Evolutionary conservation across 2,888 invertebrate species (phyloP).

Genomic region (Conus canariensis): DNA sequence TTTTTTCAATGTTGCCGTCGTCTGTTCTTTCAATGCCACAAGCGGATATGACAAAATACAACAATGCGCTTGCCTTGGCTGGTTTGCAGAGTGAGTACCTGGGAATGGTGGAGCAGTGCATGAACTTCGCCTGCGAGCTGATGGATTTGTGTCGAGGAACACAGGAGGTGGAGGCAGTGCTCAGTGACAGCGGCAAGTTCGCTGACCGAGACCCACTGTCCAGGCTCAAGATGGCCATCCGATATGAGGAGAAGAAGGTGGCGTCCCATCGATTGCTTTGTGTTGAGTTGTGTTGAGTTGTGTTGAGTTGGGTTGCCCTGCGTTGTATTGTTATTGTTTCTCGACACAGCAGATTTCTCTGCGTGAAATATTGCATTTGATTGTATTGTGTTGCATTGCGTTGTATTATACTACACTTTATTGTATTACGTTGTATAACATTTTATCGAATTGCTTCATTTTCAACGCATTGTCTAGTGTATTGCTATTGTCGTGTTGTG

Average conservation of each 20-base stretch:
- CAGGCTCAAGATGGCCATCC: constrained; percentile 85
- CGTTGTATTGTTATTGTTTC: not conserved
- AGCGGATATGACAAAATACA: too few species aligned
- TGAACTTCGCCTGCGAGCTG: constrained; percentile 80
- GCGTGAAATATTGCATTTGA: too few species aligned
- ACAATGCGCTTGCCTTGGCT: too few species aligned
- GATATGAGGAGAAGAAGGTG: constrained; percentile 85
- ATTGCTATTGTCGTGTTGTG: too few species aligned
- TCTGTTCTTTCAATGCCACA: not conserved
- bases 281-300: not conserved
- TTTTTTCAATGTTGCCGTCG: too few species aligned
- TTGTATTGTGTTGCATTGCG: too few species aligned
- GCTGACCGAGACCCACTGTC: constrained; percentile 82
- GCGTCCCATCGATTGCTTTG: not conserved
- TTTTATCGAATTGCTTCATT: too few species aligned
- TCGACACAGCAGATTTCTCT: not conserved
- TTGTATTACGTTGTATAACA: too few species aligned
- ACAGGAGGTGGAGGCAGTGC: constrained; percentile 85
- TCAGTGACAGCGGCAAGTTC: constrained; percentile 83
- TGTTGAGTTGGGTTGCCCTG: not conserved
- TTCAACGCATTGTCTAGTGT: too few species aligned
- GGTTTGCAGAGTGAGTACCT: constrained; percentile 82
- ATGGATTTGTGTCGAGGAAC: constrained; percentile 85
- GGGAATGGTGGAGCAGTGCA: constrained; percentile 81
- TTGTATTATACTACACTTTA: too few species aligned